Evolutionary conservation across 2,888 invertebrate genomes (phyloP), one percentile per base, ranked within the genome.

Genomic region (Heliconius cydno): DNA sequence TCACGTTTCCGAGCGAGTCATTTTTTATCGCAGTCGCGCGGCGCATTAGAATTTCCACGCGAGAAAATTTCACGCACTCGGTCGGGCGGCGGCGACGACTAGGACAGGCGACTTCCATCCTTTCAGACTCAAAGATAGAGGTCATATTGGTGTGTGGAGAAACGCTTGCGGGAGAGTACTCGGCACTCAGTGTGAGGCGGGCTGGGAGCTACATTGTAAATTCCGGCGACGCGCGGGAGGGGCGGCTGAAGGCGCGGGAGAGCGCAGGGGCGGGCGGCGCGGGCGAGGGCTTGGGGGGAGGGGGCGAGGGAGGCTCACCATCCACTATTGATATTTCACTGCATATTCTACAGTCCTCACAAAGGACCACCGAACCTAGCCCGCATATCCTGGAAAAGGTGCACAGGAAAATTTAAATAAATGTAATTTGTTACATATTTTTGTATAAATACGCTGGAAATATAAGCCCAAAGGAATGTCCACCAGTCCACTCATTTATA

Each of bases 21-120:
- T 95, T 94, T 94, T 94, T 95, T 95, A 95, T 95, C 94, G 93
- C 94, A 92, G 91, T 94, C 94, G 91, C 94, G 93, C 94, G 90
- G 89, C 92, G 93, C 94, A 94, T 95, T 95, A 94, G 90, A 94
- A 94, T 95, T 95, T 94, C 92, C 92, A 94, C 92, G 93, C 94
- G 94, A 94, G 94, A 94, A 94, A 95, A 93, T 92, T 92, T 91
- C 91, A 92, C 93, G 88, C 93, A 91, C 92, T 90, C 91, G 82
- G 84, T 79, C 85, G 83, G 78, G 30, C 65, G 52, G 70, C 72
- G 77, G 46, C 77, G 65, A 78, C 13, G 60, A 12, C 15, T 25
- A n/a, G 28, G 80, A 22, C 76, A 80, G 34, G 76, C 79, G 79
- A 85, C 83, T 81, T 38, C 79, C 77, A 77, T 77, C 85, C 82